Evolutionary conservation across 2,797 vertebrate genomes (phyloP).

Genomic region (Mionectes olivaceus): DNA sequence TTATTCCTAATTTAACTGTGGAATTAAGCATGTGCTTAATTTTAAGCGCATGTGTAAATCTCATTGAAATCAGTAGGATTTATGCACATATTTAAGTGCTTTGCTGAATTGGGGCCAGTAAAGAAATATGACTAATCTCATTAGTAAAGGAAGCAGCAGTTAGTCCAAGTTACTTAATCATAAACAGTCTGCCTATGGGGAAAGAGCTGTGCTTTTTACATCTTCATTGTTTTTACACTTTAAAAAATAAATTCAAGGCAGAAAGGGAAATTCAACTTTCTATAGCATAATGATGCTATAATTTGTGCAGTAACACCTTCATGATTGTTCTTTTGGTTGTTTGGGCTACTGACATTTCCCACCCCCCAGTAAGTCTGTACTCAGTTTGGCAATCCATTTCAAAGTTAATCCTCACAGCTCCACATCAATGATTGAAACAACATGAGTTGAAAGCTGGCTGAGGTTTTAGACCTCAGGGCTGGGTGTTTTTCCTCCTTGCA

Average conservation of each 20-base stretch:
- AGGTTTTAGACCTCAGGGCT: neutral
- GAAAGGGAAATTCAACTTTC: neutral
- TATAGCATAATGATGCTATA: neutral
- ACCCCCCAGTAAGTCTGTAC: neutral
- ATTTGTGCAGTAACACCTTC: neutral
- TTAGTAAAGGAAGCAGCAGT: slow-evolving; percentile 2
- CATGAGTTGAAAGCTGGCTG: neutral
- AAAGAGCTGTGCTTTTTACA: neutral
- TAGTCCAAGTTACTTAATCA: slow-evolving; percentile 20
- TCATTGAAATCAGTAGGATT: slow-evolving; percentile 8
- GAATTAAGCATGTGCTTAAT: slow-evolving; percentile 14
- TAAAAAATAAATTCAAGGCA: neutral
- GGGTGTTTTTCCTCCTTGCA: neutral
- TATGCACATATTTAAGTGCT: slow-evolving; percentile 40
- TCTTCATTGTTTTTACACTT: neutral
- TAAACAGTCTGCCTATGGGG: neutral
- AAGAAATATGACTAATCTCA: slow-evolving; percentile 35
- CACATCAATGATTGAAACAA: neutral
- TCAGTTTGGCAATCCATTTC: neutral
- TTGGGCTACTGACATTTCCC: neutral
- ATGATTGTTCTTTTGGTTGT: neutral
- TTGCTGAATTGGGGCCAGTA: slow-evolving; percentile 7
- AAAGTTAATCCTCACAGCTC: neutral
- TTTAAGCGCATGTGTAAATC: slow-evolving; percentile 24
- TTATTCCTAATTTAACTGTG: neutral